Conservation (phyloP, 2,888 invertebrate species). For the Drosophila fulvimacula region DNA sequence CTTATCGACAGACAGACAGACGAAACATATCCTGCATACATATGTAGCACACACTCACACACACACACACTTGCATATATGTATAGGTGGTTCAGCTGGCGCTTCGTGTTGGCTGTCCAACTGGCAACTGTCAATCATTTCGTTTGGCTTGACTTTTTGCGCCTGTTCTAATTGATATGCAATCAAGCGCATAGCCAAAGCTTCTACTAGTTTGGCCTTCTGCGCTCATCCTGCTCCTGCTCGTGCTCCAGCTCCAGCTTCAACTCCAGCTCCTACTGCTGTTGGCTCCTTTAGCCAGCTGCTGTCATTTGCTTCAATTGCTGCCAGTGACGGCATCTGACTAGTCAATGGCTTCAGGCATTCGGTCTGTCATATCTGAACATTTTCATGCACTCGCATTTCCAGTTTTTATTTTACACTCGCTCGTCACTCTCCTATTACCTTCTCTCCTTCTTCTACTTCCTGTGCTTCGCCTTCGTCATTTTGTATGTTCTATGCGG, state of each 20-base stretch:
- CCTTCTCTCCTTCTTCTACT: not conserved
- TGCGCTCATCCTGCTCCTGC: not conserved
- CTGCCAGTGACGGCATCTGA: slow-evolving; percentile 54
- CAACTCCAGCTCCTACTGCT: not conserved
- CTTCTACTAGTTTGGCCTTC: slow-evolving; percentile 15
- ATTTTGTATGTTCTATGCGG: slow-evolving; percentile 8
- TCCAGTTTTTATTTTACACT: slow-evolving; percentile 44
- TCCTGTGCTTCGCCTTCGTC: not conserved
- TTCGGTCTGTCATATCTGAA: slow-evolving; percentile 43
- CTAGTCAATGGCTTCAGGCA: slow-evolving; percentile 32
- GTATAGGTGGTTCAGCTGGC: slow-evolving; percentile 21
- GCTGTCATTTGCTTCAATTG: slow-evolving; percentile 64
- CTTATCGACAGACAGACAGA: slow-evolving; percentile 24
- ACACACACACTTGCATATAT: not conserved
- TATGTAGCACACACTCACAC: slow-evolving; percentile 2
- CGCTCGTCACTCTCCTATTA: slow-evolving; percentile 16
- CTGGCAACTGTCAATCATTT: slow-evolving; percentile 79
- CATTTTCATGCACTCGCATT: slow-evolving; percentile 51
- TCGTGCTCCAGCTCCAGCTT: no score
- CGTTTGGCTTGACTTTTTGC: slow-evolving; percentile 77
- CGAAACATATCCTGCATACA: slow-evolving; percentile 16
- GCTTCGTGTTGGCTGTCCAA: slow-evolving; percentile 58
- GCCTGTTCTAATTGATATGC: slow-evolving; percentile 78
- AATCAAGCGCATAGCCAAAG: slow-evolving; percentile 67
- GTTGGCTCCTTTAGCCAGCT: not conserved